Evolutionary conservation across 2,888 invertebrate genomes (phyloP), one percentile per base, ranked within the genome.

Genomic region (Eurytoma californica): DNA sequence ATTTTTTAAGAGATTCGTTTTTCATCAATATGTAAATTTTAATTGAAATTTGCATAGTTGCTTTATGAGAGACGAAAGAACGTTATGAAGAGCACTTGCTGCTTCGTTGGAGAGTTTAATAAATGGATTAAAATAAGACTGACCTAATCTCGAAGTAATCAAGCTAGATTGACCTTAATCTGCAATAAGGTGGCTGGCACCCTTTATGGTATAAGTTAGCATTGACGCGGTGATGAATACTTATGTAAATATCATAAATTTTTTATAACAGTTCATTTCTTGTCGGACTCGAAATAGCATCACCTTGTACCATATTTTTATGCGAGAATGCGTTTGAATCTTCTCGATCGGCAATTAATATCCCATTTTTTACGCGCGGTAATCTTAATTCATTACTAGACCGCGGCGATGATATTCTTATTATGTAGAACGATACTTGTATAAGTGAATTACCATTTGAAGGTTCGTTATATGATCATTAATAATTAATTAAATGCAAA

Each of bases 221-320:
- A 39, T 39, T 39, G 39, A 9, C 9, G 39, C 39, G 39, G 9
- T 9, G 39, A 39, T 39, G 39, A 39, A 39, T 39, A 9, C 7
- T 9, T 39, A 39, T 39, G 39, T 39, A 39, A 39, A 39, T 39
- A 39, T 9, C 9, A 9, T 39, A 39, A 39, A 0, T 39, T 65
- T 67, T 58, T 67, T 57, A 60, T 60, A 28, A 60, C 28, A 60
- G 13, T n/a, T 53, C 53, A 14, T 53, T 53, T 39, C 18, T 63
- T 63, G 60, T 16, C 30, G 63, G 63, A n/a, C n/a, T 12, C 3
- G 18, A 61, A 16, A 18, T 14, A 75, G 7, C 57, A 60, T 68
- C 24, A 57, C 76, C 76, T 69, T 69, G 76, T 76, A n/a, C 63
- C 28, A 69, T 14, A 76, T 76, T n/a, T 67, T 28, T 18, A 14